Base-by-base conservation (phyloP, 1,140 invertebrate genomes). In the Whitmania pigra region DNA sequence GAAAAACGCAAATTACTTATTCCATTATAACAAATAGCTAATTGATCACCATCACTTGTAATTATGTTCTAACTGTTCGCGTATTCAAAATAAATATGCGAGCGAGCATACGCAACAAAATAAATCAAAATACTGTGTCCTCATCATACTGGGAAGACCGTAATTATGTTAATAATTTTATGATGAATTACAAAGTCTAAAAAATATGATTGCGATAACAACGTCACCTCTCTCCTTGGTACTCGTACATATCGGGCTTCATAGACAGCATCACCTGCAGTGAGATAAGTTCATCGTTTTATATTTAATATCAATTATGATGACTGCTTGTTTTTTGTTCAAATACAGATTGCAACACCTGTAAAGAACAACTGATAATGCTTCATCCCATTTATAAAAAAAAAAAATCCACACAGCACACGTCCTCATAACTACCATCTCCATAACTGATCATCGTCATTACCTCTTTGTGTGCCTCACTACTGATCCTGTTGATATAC, bases 401-500 rank as follows among this genome's bases (percentile, higher is more conserved):
- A 69, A 15, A 13, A 49, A 49, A 49, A 49, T 49, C 43, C 2
- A 49, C 43, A 49, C 13, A 17, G 43, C 43, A 49, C 1, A 49
- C 13, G 31, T 36, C 31, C 31, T 36, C 31, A 36, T 36, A 36
- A 36, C 31, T 6, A 49, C 2, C 43, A 49, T 49, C 43, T 49
- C 43, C 72, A 53, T 53, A 31, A 69, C 9, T 49, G 15, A 11
- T 49, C 15, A 11, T 49, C 9, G n/a, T n/a, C n/a, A 6, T 89
- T 17, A 96, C 88, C 78, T 87, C 85, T 79, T 90, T 91, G 79
- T 99, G 96, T 20, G 94, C 96, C 73, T 92, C 89, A 18, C 91
- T 94, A 25, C 93, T 95, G 20, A 97, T 86, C 80, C 89, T 88
- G 75, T 88, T 89, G 11, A 92, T 88, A 80, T 97, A 97, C 22